phyloP scores from a whole-genome alignment of 2,888 invertebrate species.

The Tiliacea citrago region DNA sequence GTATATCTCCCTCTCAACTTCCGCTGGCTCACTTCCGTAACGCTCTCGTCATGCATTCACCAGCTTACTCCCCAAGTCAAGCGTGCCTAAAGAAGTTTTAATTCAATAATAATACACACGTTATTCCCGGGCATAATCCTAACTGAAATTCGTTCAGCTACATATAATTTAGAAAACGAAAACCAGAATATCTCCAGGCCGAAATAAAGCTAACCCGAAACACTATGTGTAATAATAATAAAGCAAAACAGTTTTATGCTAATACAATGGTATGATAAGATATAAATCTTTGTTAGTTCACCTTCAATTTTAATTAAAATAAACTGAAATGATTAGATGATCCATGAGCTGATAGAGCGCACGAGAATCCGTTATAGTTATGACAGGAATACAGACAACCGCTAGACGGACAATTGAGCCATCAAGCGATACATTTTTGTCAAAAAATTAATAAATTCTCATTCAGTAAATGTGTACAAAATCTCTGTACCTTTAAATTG shows the following conservation, averaged over 20 bases:
- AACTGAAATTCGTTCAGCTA: background rate
- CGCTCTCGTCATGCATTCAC: no score
- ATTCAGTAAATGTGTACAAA: background rate
- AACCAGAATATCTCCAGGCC: background rate
- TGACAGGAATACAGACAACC: conserved; percentile 23
- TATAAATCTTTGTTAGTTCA: conserved; percentile 21
- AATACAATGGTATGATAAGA: background rate
- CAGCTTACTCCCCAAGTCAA: no score
- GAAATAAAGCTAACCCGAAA: background rate
- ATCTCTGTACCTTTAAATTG: background rate
- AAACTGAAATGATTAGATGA: conserved; percentile 34
- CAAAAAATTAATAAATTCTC: conserved; percentile 21
- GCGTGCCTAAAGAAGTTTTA: no score
- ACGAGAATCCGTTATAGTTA: conserved; percentile 8
- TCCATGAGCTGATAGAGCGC: conserved; percentile 30
- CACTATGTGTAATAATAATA: background rate
- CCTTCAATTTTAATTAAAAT: conserved; percentile 39
- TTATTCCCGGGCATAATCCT: background rate
- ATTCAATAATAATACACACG: background rate
- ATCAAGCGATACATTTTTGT: background rate
- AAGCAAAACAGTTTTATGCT: conserved; percentile 4
- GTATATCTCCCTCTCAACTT: no score
- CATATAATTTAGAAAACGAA: no score
- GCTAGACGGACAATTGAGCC: conserved; percentile 30
- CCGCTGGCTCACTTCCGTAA: no score